Evolutionary conservation across 2,113 vertebrate genomes (phyloP), one percentile per base, ranked within the genome.

Genomic region (Saguinus midas): DNA sequence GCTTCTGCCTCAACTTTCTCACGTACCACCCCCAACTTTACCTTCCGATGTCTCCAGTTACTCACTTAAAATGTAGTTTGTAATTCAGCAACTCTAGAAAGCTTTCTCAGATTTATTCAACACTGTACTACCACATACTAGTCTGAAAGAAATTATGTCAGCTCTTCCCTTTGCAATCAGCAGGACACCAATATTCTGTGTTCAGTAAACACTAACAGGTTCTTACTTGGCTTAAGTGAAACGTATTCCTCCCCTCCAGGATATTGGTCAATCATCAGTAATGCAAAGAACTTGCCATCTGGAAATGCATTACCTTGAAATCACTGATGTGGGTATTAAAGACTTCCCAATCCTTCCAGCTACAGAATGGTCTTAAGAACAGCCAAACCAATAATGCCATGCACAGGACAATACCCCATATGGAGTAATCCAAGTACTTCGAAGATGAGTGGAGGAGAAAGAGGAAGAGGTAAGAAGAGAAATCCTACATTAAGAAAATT

Each of bases 1-100:
- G 89, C 27, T 29, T 37, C 75, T 10, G 14, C 32, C 50, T 57
- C 61, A 11, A 27, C 58, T 35, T 79, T 27, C 81, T 80, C 40
- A 17, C 0, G 2, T 8, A 5, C 2, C 18, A 7, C 10, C 64
- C 76, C 27, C 18, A 6, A 8, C 35, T 13, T 3, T 37, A 40
- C 83, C 64, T 20, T 10, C 61, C 29, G 16, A 35, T 5, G 16
- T 40, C 40, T 58, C 75, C 18, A 37, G 0, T 40, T 48, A 55
- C 21, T 83, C 81, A 83, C 37, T 84, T 84, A 70, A 83, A 95
- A 84, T 27, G 55, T 0, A 11, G 21, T 64, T 61, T 61, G 14
- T n/a, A n/a, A 75, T 32, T 86, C 70, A 93, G 75, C 20, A 81
- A 14, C 16, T 61, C 27, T 40, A 72, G 14, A 83, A 92, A 78